Percentiles rank a stretch among this genome's conserved stretches.
Conservation (phyloP, 2,888 invertebrate species). For the Aproaerema taeniolella region DNA sequence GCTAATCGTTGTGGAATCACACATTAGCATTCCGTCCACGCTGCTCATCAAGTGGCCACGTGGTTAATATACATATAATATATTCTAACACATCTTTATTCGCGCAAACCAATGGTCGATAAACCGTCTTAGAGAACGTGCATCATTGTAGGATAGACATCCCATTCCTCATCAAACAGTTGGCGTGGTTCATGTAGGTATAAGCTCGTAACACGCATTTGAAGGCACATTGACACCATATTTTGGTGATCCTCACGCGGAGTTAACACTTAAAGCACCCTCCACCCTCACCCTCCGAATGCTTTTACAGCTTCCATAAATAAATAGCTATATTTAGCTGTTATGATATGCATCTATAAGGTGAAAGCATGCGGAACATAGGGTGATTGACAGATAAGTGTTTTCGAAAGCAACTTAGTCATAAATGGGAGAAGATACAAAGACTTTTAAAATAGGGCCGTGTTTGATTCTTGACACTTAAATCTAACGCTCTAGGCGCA, state of each 20-base stretch:
- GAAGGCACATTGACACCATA: conserved; percentile 29
- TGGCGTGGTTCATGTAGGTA: conserved; percentile 2
- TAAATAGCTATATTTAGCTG: conserved; percentile 34
- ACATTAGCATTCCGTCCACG: too few species aligned
- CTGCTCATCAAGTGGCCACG: too few species aligned
- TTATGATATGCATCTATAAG: conserved; percentile 28
- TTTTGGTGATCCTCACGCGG: conserved; percentile 26
- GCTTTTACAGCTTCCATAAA: conserved; percentile 31
- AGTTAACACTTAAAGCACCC: conserved; percentile 25
- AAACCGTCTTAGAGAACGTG: too few species aligned
- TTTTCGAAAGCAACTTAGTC: conserved; percentile 3
- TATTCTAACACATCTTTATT: too few species aligned
- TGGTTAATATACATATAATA: too few species aligned
- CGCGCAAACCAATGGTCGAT: too few species aligned
- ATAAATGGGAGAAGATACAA: conserved; percentile 3
- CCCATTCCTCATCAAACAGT: conserved; percentile 1
- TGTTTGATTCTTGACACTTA: too few species aligned
- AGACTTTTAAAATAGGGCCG: too few species aligned
- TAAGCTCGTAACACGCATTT: conserved; percentile 13
- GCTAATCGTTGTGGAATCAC: too few species aligned
- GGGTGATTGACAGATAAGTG: conserved; percentile 13
- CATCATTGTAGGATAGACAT: too few species aligned
- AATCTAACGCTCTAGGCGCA: too few species aligned
- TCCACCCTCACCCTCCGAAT: conserved; percentile 25
- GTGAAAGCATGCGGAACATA: conserved; percentile 22